Base-by-base conservation (phyloP, 1,140 invertebrate species). In the Gonatopus flavifemur region DNA sequence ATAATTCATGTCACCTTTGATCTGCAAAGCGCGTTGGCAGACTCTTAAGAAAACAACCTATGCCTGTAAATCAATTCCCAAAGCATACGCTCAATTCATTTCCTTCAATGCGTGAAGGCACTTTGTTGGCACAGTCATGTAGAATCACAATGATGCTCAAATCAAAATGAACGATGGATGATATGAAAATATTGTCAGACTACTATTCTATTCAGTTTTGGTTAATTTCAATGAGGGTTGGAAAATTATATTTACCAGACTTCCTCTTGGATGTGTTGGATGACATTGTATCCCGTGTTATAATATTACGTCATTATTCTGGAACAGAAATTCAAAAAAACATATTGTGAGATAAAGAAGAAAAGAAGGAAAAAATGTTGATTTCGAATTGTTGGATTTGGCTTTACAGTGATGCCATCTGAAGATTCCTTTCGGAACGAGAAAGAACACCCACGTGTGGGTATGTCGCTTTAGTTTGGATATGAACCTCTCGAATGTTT, bases 241-340 rank as follows among this genome's bases (percentile, higher is more conserved):
- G 32, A 19, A 16, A 2, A 36, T 37, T 37, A n/a, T 8, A 45
- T 16, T 45, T 66, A 67, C 71, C 70, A 69, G 66, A 66, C 66
- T 72, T 70, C 39, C 64, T 62, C 59, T 69, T 69, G 16, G 48
- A 62, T 12, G 59, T 55, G 35, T 48, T 67, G 33, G 56, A 62
- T 52, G 67, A 69, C 74, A 76, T 76, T 57, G 46, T 67, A 25
- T 51, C 28, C 41, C 48, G 41, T 54, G 44, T 62, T 52, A 52
- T 54, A 60, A n/a, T 52, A 53, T 62, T 59, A 70, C 65, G 66
- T 69, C 63, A 70, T 74, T 52, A 66, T 62, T 67, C 70, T 75
- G 57, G 37, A 72, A 71, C 28, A 40, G 1, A 3, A 7, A 18
- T 49, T 51, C 24, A 47, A 22, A 15, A 49, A 49, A 31, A 25